Conservation (phyloP, 2,888 invertebrate species). For the Pheosia gnoma region DNA sequence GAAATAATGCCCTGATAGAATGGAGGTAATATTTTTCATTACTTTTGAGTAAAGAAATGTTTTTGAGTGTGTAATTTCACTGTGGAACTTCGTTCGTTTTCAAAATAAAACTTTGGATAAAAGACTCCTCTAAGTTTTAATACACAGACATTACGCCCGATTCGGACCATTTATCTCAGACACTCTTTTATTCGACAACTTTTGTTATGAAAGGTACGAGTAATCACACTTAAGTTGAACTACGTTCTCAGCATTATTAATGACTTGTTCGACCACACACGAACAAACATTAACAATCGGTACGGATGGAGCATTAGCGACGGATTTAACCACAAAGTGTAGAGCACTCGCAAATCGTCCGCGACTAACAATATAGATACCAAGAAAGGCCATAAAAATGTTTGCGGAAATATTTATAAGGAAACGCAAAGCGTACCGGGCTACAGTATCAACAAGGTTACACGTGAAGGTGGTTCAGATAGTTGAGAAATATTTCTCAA, state of each 20-base stretch:
- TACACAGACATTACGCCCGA: constrained; percentile 12
- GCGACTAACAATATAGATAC: constrained; percentile 47
- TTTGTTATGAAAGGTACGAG: constrained; percentile 17
- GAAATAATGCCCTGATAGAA: constrained; percentile 12
- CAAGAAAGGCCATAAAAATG: constrained; percentile 53
- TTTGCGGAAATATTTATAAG: constrained; percentile 69
- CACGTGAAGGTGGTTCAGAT: constrained; percentile 69
- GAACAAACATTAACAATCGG: constrained; percentile 33
- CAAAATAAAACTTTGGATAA: constrained; percentile 19
- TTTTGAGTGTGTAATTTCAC: constrained; percentile 22
- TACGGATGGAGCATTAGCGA: constrained; percentile 44
- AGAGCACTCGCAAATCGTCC: constrained; percentile 43
- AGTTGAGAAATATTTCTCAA: constrained; percentile 66
- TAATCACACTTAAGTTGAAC: constrained; percentile 23
- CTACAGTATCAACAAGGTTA: constrained; percentile 67
- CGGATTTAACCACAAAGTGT: constrained; percentile 45
- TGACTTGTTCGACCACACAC: constrained; percentile 51
- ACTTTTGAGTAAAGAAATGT: constrained; percentile 21
- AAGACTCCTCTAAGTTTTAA: constrained; percentile 15
- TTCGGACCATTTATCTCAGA: constrained; percentile 20
- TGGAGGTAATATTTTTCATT: constrained; percentile 15
- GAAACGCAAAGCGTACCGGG: constrained; percentile 58
- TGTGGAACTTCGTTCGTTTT: constrained; percentile 19
- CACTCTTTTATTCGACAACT: constrained; percentile 10
- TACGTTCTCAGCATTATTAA: constrained; percentile 38